A percentile compares a stretch with the other conserved stretches of the same genome.
phyloP scores from a whole-genome alignment of 2,888 invertebrate species.

The Plusia festucae region DNA sequence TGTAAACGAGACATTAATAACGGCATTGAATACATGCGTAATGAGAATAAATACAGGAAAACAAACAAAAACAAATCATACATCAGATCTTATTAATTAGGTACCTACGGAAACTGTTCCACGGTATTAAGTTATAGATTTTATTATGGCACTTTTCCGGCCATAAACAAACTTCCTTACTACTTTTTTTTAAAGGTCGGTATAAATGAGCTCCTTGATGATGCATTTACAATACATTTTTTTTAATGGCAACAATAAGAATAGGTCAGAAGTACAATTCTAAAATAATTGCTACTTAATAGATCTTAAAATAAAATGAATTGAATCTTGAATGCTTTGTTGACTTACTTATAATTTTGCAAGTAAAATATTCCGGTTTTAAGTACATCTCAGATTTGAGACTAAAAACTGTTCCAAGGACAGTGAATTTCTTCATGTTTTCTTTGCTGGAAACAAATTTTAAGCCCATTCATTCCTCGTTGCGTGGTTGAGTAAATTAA shows the following conservation, averaged over 20 bases:
- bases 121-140: constrained; percentile 37
- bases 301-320: no score
- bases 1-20: neutral
- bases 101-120: constrained; percentile 24
- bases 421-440: no score
- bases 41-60: constrained; percentile 6
- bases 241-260: constrained; percentile 13
- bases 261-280: constrained; percentile 11
- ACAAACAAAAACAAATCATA: neutral
- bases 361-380: no score
- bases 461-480: neutral
- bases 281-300: neutral
- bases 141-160: constrained; percentile 38
- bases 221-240: constrained; percentile 30
- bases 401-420: no score
- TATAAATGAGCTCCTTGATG: constrained; percentile 39
- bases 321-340: no score
- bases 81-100: constrained; percentile 1
- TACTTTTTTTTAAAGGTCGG: constrained; percentile 45
- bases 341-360: no score
- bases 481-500: neutral
- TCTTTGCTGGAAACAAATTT: neutral
- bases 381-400: no score
- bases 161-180: constrained; percentile 48
- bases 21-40: neutral